Evolutionary conservation across 2,888 invertebrate genomes (phyloP), one percentile per base, ranked within the genome.

Genomic region (Leptopilina syphax): DNA sequence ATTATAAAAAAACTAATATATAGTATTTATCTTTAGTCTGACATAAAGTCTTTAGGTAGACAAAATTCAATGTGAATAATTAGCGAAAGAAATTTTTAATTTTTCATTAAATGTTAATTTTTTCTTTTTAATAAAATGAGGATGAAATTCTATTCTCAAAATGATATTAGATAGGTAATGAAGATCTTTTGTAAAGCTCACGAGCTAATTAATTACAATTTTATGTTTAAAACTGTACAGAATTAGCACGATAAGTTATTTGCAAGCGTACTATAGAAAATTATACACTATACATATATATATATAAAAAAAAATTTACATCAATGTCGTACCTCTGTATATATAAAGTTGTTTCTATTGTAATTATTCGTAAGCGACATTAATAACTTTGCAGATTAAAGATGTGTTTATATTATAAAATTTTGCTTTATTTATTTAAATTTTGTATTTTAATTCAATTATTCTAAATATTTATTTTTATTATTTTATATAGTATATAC

Each of bases 281-380:
- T 34, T 57, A 50, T 50, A 50, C 3, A 50, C 50, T 10, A 8
- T 50, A 50, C 9, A 50, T 50, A 9, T 12, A 47, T 18, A 18
- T 18, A 18, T 18, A 18, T 18, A 47, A 60, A 18, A 60, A 18
- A 79, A 54, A 66, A 68, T 79, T 85, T 88, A 89, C 79, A 86
- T 86, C 83, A 86, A 86, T 88, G 88, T 87, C 85, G 83, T 87
- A 83, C 82, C 83, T 82, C 82, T 89, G 87, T 89, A 87, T 84
- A 85, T 84, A 63, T n/a, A 44, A 44, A 86, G 83, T 87, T 86
- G 86, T 87, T 86, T 70, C 86, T 86, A 89, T 88, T 86, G 83
- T 84, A 85, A 87, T 88, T 66, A 82, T 24, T 18, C 27, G 70
- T 77, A 83, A 77, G 66, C 83, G 81, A 85, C 82, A 86, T 84